These are phyloP conservation scores for Diabrotica undecimpunctata DNA, from an alignment of 1,140 invertebrate species.

Conservation along the genomic window DNA sequence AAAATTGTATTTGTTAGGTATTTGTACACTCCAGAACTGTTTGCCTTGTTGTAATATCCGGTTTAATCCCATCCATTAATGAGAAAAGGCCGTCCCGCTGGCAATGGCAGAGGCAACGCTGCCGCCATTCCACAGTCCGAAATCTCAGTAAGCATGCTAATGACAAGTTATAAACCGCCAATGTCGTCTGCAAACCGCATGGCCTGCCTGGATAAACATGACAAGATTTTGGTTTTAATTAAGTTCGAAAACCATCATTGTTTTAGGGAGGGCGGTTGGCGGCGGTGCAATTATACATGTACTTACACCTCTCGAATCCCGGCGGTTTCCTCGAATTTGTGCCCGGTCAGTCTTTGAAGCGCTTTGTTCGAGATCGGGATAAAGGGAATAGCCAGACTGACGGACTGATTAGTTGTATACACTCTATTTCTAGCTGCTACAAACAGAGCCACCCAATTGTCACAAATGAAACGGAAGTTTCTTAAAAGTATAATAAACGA, in stretches of 20 bases:
- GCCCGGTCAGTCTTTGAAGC: constrained; percentile 2
- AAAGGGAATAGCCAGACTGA: neutral
- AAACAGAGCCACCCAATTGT: too few species aligned
- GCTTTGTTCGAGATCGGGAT: constrained; percentile 6
- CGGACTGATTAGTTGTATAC: neutral
- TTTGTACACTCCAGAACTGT: constrained; percentile 2
- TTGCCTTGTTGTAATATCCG: constrained; percentile 2
- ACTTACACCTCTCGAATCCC: constrained; percentile 33
- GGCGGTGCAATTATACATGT: constrained; percentile 38
- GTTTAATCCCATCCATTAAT: constrained; percentile 2
- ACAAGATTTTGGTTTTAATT: constrained; percentile 43
- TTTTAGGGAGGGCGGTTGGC: constrained; percentile 30
- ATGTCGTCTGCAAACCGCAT: constrained; percentile 37
- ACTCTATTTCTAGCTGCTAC: too few species aligned
- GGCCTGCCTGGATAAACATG: constrained; percentile 38
- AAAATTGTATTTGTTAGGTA: neutral
- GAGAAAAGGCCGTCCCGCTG: neutral
- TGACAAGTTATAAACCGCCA: constrained; percentile 45
- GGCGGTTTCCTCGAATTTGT: constrained; percentile 5
- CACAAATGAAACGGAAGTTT: too few species aligned
- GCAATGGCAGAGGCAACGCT: neutral
- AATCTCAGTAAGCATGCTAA: constrained; percentile 42
- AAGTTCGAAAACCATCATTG: constrained; percentile 44
- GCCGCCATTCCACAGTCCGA: constrained; percentile 22
- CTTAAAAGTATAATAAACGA: too few species aligned